phyloP scores from a whole-genome alignment of 1,140 invertebrate species.

The Lepidurus arcticus region DNA sequence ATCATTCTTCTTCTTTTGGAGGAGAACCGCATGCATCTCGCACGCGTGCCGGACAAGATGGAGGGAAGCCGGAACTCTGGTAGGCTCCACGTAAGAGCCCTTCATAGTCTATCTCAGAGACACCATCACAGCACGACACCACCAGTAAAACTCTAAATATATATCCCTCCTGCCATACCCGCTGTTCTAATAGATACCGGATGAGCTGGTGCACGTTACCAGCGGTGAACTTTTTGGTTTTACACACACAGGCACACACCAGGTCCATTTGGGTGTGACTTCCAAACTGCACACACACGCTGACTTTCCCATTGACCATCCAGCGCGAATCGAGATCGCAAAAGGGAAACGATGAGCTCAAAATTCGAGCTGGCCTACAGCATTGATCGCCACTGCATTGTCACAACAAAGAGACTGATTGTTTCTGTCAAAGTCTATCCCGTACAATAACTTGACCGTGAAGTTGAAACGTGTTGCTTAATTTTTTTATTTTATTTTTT shows the following conservation, averaged over 20 bases:
- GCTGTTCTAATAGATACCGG: too few relatives aligned
- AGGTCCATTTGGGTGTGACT: too few relatives aligned
- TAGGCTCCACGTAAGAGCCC: not conserved
- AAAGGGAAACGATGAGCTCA: not conserved
- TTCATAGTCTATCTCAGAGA: not conserved
- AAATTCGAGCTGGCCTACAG: not conserved
- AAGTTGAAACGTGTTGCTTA: not conserved
- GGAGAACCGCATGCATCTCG: not conserved
- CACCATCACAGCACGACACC: not conserved
- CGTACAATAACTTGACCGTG: not conserved
- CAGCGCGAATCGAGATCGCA: not conserved
- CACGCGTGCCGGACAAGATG: slow-evolving; percentile 2
- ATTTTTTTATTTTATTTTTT: not conserved
- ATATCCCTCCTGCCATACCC: too few relatives aligned
- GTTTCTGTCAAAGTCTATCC: not conserved
- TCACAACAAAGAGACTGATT: not conserved
- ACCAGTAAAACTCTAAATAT: not conserved
- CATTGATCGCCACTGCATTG: not conserved
- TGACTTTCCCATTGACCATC: not conserved
- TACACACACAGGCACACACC: too few relatives aligned
- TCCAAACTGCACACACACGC: not conserved
- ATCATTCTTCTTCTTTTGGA: not conserved
- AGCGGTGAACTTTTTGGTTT: too few relatives aligned
- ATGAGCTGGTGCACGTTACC: too few relatives aligned
- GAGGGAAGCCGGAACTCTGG: not conserved